Evolutionary conservation across 2,113 vertebrate genomes (phyloP), one percentile per base, ranked within the genome.

Genomic region (Ailurus styani): DNA sequence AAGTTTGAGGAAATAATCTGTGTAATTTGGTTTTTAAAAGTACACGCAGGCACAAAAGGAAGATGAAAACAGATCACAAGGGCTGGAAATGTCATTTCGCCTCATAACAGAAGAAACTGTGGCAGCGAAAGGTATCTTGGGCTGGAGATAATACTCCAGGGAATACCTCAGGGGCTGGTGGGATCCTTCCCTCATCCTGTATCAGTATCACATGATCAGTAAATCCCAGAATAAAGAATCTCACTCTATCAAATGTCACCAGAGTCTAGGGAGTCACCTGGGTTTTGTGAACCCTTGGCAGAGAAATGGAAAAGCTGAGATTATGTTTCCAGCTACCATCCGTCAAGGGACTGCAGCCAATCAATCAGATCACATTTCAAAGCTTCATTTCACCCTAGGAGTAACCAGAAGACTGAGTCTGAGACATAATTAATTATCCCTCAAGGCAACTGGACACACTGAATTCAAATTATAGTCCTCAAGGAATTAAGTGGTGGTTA

Each of bases 341-440:
- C 97, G 87, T 96, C 94, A 96, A 78, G 93, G 93, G 96, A 87
- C 87, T 55, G 82, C 60, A 93, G 94, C 89, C 90, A 96, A 87
- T 97, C 96, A 96, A 93, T 97, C 94, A 97, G 87, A 42, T 96
- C 81, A 60, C 85, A 95, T 97, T 96, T 95, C 95, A 97, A 96
- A 97, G 95, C 82, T 95, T 20, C 47, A 79, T 54, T 90, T 87
- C 55, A 87, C 78, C 89, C 93, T n/a, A 95, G 84, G 52, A 98
- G 66, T 90, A 97, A 83, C 70, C n/a, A 89, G 90, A 94, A 82
- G 89, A 97, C 90, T 89, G 94, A 96, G 86, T 95, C 37, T 21
- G 87, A 96, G 96, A 97, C 96, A 93, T 90, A 94, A 93, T 96
- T 98, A 98, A 97, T 91, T 97, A 96, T 94, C 78, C 96, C 97